Base-by-base conservation (phyloP, 2,888 invertebrate species). In the Notodonta ziczac region DNA sequence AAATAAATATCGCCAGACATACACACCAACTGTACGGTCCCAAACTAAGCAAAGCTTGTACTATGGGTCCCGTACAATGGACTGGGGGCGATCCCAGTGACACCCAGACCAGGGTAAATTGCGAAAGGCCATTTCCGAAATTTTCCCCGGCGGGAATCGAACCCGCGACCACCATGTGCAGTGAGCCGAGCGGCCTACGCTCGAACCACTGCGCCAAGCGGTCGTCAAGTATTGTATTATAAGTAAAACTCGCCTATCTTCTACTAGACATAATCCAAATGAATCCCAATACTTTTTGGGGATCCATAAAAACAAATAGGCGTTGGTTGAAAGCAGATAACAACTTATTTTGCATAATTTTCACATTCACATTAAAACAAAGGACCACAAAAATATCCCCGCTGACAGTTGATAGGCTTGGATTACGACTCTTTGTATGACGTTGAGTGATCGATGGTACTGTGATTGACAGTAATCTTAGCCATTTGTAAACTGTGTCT, bases 301-400 rank as follows among this genome's bases (percentile, higher is more conserved):
- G n/a, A 14, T 16, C 50, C 57, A 55, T 55, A 16, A 54, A 54
- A 57, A 39, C 52, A 56, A 55, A 63, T 57, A 58, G 52, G 60
- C 59, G 42, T 62, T 50, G 46, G 57, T 59, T 59, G 51, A 13
- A 52, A 60, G 58, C 61, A 58, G 73, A 74, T 73, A 73, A 69
- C 71, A 63, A 24, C n/a, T 63, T 59, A 66, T 59, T 75, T 70
- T 70, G 66, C 73, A 74, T 73, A 75, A 74, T 74, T 76, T 69
- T 61, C 61, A 62, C 74, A 62, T 74, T 69, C 55, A 48, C 61
- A 57, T 76, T 73, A 60, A 73, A 73, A 73, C 64, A 73, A 71
- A 73, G 60, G 62, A 59, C 8, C 12, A 57, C 73, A 73, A 74
- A 64, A 64, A 56, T 58, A 58, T 65, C 66, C 53, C 58, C 66